These are phyloP conservation scores for Stomatorhinus ivindoensis DNA, from an alignment of 2,113 vertebrate species.

Conservation along the genomic window DNA sequence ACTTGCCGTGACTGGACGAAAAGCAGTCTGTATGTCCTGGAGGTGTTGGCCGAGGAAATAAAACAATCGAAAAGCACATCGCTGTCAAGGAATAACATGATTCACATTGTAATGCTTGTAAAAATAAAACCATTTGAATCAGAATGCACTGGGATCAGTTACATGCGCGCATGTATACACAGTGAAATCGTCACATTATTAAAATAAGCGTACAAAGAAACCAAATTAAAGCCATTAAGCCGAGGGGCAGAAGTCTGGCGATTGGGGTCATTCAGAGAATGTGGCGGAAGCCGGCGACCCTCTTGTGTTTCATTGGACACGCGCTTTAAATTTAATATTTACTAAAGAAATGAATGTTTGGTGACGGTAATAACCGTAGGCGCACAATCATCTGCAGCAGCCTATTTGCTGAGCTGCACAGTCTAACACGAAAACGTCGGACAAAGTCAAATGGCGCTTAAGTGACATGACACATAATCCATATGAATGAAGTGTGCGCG, in stretches of 20 bases:
- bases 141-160: not conserved
- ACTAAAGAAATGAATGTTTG: not conserved
- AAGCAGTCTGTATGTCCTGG: not conserved
- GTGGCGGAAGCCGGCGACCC: not conserved
- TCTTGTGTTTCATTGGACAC: not conserved
- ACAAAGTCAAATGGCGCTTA: not conserved
- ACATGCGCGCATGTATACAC: not conserved
- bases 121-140: not conserved
- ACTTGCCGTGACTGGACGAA: not conserved
- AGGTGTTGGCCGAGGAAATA: not conserved
- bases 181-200: not conserved
- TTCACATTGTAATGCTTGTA: not conserved
- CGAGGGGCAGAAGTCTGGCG: not conserved
- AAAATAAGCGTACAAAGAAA: not conserved
- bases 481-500: not conserved
- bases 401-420: not conserved
- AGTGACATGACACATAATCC: not conserved
- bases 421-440: not conserved
- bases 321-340: slow-evolving; percentile 8
- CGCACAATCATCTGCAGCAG: not conserved
- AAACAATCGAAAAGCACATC: not conserved
- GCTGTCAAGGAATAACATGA: not conserved
- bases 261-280: not conserved
- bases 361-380: not conserved
- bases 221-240: not conserved